Percentiles rank a stretch among this genome's conserved stretches.
These are phyloP conservation scores for Agrypnia vestita DNA, from an alignment of 1,140 invertebrate genomes.

Conservation along the genomic window DNA sequence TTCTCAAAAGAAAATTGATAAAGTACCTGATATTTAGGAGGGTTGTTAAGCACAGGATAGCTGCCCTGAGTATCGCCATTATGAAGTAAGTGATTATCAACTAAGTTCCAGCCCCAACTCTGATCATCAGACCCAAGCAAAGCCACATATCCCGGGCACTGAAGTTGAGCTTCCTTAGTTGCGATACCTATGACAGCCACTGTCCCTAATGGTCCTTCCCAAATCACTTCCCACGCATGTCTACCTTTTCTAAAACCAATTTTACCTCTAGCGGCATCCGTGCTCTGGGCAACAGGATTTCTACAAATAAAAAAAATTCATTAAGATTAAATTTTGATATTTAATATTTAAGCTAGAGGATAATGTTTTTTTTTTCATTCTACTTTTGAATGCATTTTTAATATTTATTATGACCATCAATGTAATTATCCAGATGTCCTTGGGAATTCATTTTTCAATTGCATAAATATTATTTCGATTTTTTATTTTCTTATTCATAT, in stretches of 20 bases:
- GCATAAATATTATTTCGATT: too few species aligned
- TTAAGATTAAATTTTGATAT: too few species aligned
- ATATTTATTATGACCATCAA: too few species aligned
- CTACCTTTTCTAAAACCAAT: conserved; percentile 94
- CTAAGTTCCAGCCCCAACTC: conserved; percentile 99
- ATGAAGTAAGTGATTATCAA: conserved; percentile 97
- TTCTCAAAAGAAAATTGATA: conserved; percentile 31
- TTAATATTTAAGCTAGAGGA: too few species aligned
- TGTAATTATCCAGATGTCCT: too few species aligned
- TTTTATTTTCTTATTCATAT: too few species aligned
- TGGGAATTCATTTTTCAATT: too few species aligned
- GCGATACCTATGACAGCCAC: conserved; percentile 96
- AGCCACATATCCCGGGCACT: conserved; percentile 95
- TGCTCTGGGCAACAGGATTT: conserved; percentile 98
- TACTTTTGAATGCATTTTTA: too few species aligned
- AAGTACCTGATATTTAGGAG: conserved; percentile 96
- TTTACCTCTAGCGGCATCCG: conserved; percentile 96
- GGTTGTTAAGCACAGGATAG: conserved; percentile 97
- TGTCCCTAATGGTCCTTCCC: conserved; percentile 98
- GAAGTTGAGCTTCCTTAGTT: conserved; percentile 92
- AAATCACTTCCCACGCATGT: conserved; percentile 99
- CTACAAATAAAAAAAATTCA: conserved; percentile 63
- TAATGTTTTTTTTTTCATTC: too few species aligned
- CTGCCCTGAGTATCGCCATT: conserved; percentile 97
- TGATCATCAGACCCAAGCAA: conserved; percentile 96